Evolutionary conservation across 2,113 vertebrate species (phyloP), one percentile per base, ranked within the genome.

Genomic region (Megalops atlanticus): DNA sequence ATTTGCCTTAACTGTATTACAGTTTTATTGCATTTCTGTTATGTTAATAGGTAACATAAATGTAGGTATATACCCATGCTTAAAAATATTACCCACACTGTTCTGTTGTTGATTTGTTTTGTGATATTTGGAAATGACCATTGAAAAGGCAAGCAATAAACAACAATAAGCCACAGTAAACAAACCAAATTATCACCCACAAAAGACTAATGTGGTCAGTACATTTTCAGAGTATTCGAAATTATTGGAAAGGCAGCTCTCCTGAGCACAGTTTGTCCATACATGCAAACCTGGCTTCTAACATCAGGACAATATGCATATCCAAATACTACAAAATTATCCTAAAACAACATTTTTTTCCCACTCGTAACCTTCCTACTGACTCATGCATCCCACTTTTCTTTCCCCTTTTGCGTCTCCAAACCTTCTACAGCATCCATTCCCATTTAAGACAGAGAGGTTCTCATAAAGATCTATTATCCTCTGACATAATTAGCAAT

Each of bases 391-490:
- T 4, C 14, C 72, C 3, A 43, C 72, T 11, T 3, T 41, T 31
- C 58, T 39, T n/a, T 74, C 49, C 16, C 52, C 1, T 74, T 75
- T 73, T 24, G 31, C 75, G 15, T 68, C 41, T 31, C 72, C 4
- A 11, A 31, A 16, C 10, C 36, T 11, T 16, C 8, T 47, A n/a
- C 64, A 36, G 38, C 49, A 49, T 75, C 72, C 27, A 31, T 1
- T 39, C 76, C 31, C 35, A 58, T 38, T 33, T 39, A 21, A 36
- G 76, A 54, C 27, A 49, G 8, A 52, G 6, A 64, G 49, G 8
- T 24, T 38, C 69, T 64, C 78, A 74, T 75, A 24, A 31, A 11
- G n/a, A 40, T 58, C 24, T 38, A 74, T 80, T 81, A 75, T 36
- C 18, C 36, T 75, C 49, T 64, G 79, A 43, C 33, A 40, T 52